Evolutionary conservation across 2,888 invertebrate species (phyloP).

Genomic region (Drosophila ezoana): DNA sequence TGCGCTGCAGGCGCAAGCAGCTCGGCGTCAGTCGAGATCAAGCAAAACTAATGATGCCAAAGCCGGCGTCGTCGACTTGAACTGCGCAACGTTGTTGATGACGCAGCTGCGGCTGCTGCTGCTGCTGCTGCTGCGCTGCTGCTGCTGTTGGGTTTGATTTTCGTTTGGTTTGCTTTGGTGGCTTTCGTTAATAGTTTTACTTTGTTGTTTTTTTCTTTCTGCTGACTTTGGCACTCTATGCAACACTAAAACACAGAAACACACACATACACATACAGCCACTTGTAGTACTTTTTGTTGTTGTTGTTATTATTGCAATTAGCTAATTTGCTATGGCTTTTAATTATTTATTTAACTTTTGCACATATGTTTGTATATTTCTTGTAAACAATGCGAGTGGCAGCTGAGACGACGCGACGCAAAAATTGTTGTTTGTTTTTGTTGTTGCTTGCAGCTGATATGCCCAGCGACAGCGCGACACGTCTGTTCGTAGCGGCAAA

Average conservation of each 20-base stretch:
- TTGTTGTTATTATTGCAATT: conserved; percentile 35
- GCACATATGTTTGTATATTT: conserved; percentile 16
- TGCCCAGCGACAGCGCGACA: conserved; percentile 58
- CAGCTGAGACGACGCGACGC: conserved; percentile 45
- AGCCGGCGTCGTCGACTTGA: conserved; percentile 64
- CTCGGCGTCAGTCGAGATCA: conserved; percentile 51
- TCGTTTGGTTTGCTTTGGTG: conserved; percentile 32
- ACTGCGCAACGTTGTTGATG: conserved; percentile 46
- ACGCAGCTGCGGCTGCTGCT: conserved; percentile 58
- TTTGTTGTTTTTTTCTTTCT: conserved; percentile 4
- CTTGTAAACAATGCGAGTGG: conserved; percentile 43
- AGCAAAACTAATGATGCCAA: conserved; percentile 70
- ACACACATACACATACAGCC: conserved; percentile 6
- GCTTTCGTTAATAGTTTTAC: conserved; percentile 28
- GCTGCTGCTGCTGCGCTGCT: conserved; percentile 18
- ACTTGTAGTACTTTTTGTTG: conserved; percentile 21
- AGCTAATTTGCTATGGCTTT: conserved; percentile 26
- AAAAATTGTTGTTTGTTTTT: conserved; percentile 51
- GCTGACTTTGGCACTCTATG: conserved; percentile 20
- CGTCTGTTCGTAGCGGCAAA: conserved; percentile 61
- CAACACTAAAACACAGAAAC: conserved; percentile 13
- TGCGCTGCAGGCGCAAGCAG: conserved; percentile 36
- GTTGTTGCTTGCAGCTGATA: conserved; percentile 46
- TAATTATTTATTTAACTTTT: conserved; percentile 16
- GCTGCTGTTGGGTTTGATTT: conserved; percentile 35